Percentiles rank a stretch among this genome's conserved stretches.
Conservation (phyloP, 2,113 vertebrate species). For the Mixornis gularis region DNA sequence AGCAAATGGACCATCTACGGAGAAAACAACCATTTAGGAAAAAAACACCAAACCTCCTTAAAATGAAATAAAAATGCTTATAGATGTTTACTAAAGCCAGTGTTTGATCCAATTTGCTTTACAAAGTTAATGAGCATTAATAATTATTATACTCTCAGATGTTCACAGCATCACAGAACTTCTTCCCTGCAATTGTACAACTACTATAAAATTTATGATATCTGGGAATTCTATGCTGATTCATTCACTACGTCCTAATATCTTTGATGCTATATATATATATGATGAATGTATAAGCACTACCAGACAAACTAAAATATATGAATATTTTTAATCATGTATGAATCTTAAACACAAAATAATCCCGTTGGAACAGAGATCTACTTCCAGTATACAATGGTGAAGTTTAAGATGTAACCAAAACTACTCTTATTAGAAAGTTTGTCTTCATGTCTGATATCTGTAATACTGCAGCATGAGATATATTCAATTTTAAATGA, state of each 20-base stretch:
- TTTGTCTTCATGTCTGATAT: background rate
- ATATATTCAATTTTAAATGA: background rate
- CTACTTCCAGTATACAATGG: accelerated
- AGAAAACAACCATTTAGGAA: background rate
- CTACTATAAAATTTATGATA: background rate
- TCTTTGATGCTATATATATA: background rate
- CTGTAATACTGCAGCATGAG: background rate
- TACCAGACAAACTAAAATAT: background rate
- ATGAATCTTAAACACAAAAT: background rate
- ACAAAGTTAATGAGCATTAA: background rate
- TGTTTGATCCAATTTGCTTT: background rate
- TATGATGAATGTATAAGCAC: background rate
- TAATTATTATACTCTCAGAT: background rate
- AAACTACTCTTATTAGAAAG: background rate
- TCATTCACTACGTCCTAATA: background rate
- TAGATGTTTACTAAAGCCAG: background rate
- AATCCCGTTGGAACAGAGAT: background rate
- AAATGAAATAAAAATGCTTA: background rate
- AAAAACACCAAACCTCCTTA: accelerated
- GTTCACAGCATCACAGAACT: background rate
- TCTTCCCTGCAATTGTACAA: background rate
- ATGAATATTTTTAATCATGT: background rate
- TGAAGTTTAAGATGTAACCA: background rate
- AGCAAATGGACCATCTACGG: background rate
- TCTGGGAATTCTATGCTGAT: background rate